A percentile compares a stretch with the other conserved stretches of the same genome.
phyloP scores from a whole-genome alignment of 2,797 vertebrate genomes.

The Lophius americanus region DNA sequence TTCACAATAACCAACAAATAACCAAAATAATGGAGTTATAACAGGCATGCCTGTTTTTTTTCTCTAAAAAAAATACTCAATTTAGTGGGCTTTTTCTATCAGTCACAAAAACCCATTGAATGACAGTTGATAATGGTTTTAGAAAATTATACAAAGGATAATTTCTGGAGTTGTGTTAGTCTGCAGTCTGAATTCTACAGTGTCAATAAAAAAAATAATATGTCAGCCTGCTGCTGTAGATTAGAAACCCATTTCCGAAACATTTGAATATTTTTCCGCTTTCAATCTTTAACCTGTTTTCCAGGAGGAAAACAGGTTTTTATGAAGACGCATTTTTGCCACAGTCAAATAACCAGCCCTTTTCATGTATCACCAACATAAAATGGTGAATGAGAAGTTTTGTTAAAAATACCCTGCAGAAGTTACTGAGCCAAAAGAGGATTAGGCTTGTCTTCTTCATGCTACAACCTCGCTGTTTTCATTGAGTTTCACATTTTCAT shows the following conservation, averaged over 20 bases:
- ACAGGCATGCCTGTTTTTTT: constrained; percentile 2
- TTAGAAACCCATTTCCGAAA: constrained; percentile 45
- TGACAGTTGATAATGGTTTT: constrained; percentile 43
- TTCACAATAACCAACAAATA: constrained; percentile 42
- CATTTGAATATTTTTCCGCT: constrained; percentile 26
- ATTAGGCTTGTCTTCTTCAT: constrained; percentile 53
- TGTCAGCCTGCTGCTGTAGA: constrained; percentile 35
- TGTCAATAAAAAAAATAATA: constrained; percentile 29
- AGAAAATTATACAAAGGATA: constrained; percentile 32
- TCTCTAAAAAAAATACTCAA: constrained; percentile 1
- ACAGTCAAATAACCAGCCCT: constrained; percentile 15
- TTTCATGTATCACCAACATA: constrained; percentile 18
- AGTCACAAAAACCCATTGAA: constrained; percentile 26
- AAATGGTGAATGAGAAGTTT: constrained; percentile 49
- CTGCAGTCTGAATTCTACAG: constrained; percentile 23
- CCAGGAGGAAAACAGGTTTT: constrained; percentile 14
- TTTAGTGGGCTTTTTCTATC: constrained; percentile 28
- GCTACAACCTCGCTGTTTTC: constrained; percentile 46
- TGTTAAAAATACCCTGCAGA: constrained; percentile 49
- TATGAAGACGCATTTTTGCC: constrained; percentile 7
- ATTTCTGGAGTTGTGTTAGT: constrained; percentile 14
- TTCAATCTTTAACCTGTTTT: constrained; percentile 19
- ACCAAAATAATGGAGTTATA: constrained; percentile 41
- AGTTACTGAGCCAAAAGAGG: constrained; percentile 55
- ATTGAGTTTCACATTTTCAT: constrained; percentile 62